phyloP scores from a whole-genome alignment of 2,888 invertebrate genomes.

The Sinhomidia bicolor region DNA sequence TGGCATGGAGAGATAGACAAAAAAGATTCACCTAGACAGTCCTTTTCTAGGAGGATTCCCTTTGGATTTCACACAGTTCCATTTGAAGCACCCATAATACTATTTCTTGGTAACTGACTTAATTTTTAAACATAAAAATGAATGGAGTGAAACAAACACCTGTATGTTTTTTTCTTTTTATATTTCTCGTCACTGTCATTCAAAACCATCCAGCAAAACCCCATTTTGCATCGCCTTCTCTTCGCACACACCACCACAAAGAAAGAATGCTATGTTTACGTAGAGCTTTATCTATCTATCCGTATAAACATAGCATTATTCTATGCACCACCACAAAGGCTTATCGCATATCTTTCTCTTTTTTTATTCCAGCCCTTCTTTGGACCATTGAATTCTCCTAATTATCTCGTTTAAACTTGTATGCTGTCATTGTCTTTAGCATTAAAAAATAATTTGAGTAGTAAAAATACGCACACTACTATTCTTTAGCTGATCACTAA shows the following conservation, averaged over 20 bases:
- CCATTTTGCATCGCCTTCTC: neutral
- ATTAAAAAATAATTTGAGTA: too few relatives aligned
- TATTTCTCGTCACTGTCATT: neutral
- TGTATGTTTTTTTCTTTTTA: neutral
- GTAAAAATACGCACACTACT: neutral
- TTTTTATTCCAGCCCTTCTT: constrained; percentile 3
- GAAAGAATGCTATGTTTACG: too few relatives aligned
- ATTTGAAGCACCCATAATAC: too few relatives aligned
- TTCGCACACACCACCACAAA: neutral
- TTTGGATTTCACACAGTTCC: too few relatives aligned
- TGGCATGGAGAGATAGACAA: too few relatives aligned
- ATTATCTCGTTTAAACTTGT: constrained; percentile 51
- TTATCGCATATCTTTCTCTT: neutral
- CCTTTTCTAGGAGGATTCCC: too few relatives aligned
- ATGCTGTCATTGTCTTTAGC: neutral
- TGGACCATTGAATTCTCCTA: constrained; percentile 29
- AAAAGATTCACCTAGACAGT: too few relatives aligned
- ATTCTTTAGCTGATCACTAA: too few relatives aligned
- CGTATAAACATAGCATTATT: too few relatives aligned
- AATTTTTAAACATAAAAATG: neutral
- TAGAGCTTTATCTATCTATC: too few relatives aligned
- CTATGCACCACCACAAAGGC: neutral
- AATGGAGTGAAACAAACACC: neutral
- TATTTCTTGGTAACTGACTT: too few relatives aligned
- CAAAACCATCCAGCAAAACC: neutral